These are phyloP conservation scores for Conomelus anceps DNA, from an alignment of 2,888 invertebrate genomes.

Conservation along the genomic window DNA sequence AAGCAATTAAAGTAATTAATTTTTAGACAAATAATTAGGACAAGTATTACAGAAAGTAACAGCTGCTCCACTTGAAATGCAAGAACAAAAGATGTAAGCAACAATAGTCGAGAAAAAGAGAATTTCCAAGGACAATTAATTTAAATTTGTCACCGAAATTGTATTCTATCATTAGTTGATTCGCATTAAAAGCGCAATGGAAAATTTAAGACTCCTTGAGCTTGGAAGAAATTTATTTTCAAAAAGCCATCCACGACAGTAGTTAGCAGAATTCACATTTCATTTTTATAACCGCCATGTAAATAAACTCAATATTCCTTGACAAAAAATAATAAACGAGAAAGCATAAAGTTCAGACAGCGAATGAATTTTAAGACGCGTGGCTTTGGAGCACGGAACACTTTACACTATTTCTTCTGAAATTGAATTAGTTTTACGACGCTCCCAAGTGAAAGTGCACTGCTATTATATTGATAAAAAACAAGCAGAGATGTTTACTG, in stretches of 20 bases:
- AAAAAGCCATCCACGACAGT: neutral
- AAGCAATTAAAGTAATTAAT: no score
- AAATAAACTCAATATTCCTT: neutral
- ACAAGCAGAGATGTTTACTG: neutral
- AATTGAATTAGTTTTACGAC: neutral
- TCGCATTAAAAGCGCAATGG: no score
- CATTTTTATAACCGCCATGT: neutral
- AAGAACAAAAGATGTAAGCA: no score
- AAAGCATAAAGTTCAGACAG: neutral
- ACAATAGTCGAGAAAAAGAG: no score
- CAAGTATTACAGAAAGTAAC: no score
- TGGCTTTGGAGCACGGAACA: neutral
- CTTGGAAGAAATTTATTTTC: neutral
- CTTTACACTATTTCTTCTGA: neutral
- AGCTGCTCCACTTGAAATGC: no score
- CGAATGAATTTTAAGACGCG: neutral
- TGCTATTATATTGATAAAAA: neutral
- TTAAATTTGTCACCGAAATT: no score
- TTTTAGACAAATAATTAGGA: no score
- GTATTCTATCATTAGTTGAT: no score
- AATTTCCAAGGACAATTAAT: no score
- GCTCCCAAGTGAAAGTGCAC: neutral
- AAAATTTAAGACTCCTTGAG: no score
- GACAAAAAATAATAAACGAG: neutral
- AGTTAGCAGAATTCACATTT: no score